phyloP scores from a whole-genome alignment of 2,888 invertebrate genomes.

The Caenorhabditis sp. region DNA sequence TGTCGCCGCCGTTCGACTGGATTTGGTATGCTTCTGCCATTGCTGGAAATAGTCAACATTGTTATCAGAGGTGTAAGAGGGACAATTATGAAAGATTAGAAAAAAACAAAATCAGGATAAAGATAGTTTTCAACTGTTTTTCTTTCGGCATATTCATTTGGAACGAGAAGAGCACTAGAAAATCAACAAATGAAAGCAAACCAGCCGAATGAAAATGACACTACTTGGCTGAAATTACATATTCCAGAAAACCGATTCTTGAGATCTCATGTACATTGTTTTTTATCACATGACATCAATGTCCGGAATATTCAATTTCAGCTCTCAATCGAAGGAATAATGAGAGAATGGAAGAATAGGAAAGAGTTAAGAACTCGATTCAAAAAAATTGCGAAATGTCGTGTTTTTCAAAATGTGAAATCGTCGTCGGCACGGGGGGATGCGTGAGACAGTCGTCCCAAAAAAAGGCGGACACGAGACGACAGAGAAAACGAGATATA shows the following conservation, averaged over 20 bases:
- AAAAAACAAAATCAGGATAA: not conserved
- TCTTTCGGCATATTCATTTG: too few species aligned
- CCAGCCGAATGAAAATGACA: too few species aligned
- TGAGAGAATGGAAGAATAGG: not conserved
- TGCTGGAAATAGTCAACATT: not conserved
- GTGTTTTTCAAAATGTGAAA: constrained; percentile 2
- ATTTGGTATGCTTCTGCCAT: constrained; percentile 78
- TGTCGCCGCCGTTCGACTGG: constrained; percentile 72
- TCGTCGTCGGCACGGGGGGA: not conserved
- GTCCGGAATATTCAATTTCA: not conserved
- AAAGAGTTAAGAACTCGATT: not conserved
- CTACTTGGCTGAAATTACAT: too few species aligned
- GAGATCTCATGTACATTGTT: too few species aligned
- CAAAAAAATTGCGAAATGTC: constrained; percentile 29
- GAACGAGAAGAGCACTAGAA: not conserved
- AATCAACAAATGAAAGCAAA: too few species aligned
- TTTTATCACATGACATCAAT: too few species aligned
- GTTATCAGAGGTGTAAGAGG: not conserved
- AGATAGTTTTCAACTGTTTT: too few species aligned
- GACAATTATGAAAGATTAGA: not conserved
- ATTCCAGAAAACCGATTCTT: too few species aligned
- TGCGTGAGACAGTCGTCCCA: not conserved
- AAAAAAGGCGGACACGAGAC: constrained; percentile 8
- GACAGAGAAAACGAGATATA: constrained; percentile 34
- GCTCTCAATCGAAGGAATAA: not conserved